Evolutionary conservation across 2,113 vertebrate genomes (phyloP), one percentile per base, ranked within the genome.

Genomic region (Atherinomorus stipes): DNA sequence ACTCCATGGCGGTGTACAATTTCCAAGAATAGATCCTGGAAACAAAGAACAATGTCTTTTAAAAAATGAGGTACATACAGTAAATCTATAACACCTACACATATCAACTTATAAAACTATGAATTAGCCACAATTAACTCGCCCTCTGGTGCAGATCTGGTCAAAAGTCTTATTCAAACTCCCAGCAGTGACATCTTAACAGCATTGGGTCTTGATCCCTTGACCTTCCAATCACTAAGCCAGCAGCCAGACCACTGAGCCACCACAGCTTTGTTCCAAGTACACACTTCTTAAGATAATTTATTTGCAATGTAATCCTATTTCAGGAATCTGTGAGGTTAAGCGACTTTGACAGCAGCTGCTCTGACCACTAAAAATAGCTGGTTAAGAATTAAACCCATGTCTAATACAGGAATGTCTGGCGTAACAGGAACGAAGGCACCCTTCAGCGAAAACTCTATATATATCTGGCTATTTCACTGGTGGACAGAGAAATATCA

Each of bases 281-380:
- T 71, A 75, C 77, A 68, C 7, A 52, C 9, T 53, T 52, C 47
- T 73, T 52, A 44, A 67, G 63, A 49, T 58, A 26, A 78, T 79
- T 58, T 50, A 53, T 68, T 42, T 53, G 74, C 54, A 76, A 71
- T 40, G 11, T 50, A 71, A 80, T 71, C 63, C 76, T 65, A 45
- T 76, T 75, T 38, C 18, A 44, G 56, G 53, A 50, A 50, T 73
- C 50, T 37, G 63, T 44, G n/a, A 59, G 50, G 50, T 52, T 58
- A 53, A 47, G 26, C 42, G 64, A 71, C 54, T 67, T 58, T 59
- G 53, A 78, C 53, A 71, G 50, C 85, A 84, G 86, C 84, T 82
- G 86, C 69, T 56, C 21, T 40, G 8, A 16, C 11, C 21, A 8
- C 75, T 88, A 83, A 78, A 88, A 78, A 86, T 88, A 89, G 66